phyloP scores from a whole-genome alignment of 2,888 invertebrate species.

The Mantis religiosa region DNA sequence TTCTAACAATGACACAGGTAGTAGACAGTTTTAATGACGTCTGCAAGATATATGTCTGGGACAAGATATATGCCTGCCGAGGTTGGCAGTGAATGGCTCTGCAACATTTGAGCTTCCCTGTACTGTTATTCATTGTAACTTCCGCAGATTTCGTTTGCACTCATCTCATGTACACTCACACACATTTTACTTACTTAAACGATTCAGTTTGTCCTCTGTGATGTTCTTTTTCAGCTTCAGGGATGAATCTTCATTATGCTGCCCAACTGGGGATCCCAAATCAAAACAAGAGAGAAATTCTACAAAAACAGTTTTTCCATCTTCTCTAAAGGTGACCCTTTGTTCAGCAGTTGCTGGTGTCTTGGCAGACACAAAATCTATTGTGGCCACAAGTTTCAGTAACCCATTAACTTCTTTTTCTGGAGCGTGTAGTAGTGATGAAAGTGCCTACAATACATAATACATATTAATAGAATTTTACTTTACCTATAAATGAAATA shows the following conservation, averaged over 20 bases:
- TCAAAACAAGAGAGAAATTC: slow-evolving; percentile 44
- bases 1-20: too few species aligned
- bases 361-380: slow-evolving; percentile 31
- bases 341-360: slow-evolving; percentile 35
- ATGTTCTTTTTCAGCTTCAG: slow-evolving; percentile 45
- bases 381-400: slow-evolving; percentile 42
- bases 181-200: slow-evolving; percentile 41
- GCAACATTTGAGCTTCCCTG: too few species aligned
- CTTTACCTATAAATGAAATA: too few species aligned
- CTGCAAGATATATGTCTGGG: too few species aligned
- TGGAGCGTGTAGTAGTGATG: slow-evolving; percentile 38
- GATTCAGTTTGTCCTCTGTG: slow-evolving; percentile 43
- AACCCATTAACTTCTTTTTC: slow-evolving; percentile 44
- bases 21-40: too few species aligned
- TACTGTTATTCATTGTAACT: too few species aligned
- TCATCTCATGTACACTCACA: too few species aligned
- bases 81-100: too few species aligned
- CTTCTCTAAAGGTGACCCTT: slow-evolving; percentile 44
- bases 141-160: too few species aligned
- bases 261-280: slow-evolving; percentile 33
- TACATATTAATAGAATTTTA: too few species aligned
- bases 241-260: slow-evolving; percentile 9
- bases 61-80: too few species aligned
- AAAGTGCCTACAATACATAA: slow-evolving; percentile 33
- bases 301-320: slow-evolving; percentile 38